A percentile compares a stretch with the other conserved stretches of the same genome.
These are phyloP conservation scores for Cheilosia vernalis DNA, from an alignment of 2,888 invertebrate species.

Conservation along the genomic window DNA sequence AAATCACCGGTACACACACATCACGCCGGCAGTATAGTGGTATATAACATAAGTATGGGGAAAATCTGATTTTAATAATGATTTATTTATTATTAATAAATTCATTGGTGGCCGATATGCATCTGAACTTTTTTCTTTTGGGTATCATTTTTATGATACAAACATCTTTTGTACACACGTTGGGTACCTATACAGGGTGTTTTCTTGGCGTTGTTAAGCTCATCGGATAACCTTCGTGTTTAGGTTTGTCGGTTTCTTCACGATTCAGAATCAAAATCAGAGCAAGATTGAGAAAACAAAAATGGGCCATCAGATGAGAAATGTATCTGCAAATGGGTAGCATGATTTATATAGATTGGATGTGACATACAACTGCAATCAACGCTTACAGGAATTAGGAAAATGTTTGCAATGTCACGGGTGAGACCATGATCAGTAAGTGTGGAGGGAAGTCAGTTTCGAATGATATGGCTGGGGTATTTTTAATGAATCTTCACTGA, in stretches of 20 bases:
- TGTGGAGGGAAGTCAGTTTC: no score
- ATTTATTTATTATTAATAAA: slow-evolving; percentile 83
- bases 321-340: slow-evolving; percentile 29
- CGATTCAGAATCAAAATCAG: slow-evolving; percentile 12
- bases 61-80: slow-evolving; percentile 82
- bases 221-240: not conserved
- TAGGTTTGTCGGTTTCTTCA: not conserved
- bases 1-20: slow-evolving; percentile 78
- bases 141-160: slow-evolving; percentile 40
- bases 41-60: slow-evolving; percentile 25
- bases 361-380: slow-evolving; percentile 42
- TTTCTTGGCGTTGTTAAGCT: slow-evolving; percentile 27
- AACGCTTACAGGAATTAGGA: slow-evolving; percentile 32
- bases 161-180: slow-evolving; percentile 59
- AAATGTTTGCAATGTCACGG: not conserved
- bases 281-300: slow-evolving; percentile 39
- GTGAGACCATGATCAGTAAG: not conserved
- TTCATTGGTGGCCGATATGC: slow-evolving; percentile 79
- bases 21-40: slow-evolving; percentile 10
- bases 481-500: no score
- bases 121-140: slow-evolving; percentile 44
- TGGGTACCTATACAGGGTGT: slow-evolving; percentile 27
- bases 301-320: not conserved
- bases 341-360: slow-evolving; percentile 50
- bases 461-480: no score